Base-by-base conservation (phyloP, 2,797 vertebrate species). In the Clamator glandarius region DNA sequence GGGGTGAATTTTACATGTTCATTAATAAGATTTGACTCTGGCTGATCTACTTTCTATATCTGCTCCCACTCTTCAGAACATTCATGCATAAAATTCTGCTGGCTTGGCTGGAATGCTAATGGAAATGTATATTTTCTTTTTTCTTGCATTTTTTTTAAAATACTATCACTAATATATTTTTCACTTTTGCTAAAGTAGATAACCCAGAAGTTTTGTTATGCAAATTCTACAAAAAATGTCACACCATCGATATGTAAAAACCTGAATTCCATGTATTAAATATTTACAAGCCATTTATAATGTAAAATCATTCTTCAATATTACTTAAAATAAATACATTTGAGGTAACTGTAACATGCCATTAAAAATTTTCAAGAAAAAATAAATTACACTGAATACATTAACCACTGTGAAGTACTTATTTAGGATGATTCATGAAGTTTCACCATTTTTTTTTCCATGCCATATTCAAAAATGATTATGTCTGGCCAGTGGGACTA, bases 91-190 rank as follows among this genome's bases (percentile, higher is more conserved):
- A 74, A 77, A 75, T 74, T 64, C 26, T 84, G 48, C 78, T 58
- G 48, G 10, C 78, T 82, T 1, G 0, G 35, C 42, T 70, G 39
- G 52, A 91, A 70, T 15, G 9, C 6, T 77, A 78, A 95, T 61
- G 7, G 28, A 89, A 90, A 70, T 0, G 0, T 42, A 5, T 28
- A 9, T 29, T 72, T 55, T 20, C 0, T n/a, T 4, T 25, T 39
- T 28, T 28, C 46, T 23, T 48, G 46, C 46, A 8, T 46, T 48
- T 48, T 48, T 48, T 48, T 42, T 12, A 25, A 3, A n/a, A 4
- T 31, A 42, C 15, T 35, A 35, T 36, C 62, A 67, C 33, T 86
- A 86, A 61, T n/a, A 13, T 77, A 50, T 70, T 91, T 90, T 72
- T 50, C 73, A 42, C 20, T 86, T 76, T 50, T n/a, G 46, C 50